Base-by-base conservation (phyloP, 2,113 vertebrate genomes). In the Protobothrops flavoviridis region DNA sequence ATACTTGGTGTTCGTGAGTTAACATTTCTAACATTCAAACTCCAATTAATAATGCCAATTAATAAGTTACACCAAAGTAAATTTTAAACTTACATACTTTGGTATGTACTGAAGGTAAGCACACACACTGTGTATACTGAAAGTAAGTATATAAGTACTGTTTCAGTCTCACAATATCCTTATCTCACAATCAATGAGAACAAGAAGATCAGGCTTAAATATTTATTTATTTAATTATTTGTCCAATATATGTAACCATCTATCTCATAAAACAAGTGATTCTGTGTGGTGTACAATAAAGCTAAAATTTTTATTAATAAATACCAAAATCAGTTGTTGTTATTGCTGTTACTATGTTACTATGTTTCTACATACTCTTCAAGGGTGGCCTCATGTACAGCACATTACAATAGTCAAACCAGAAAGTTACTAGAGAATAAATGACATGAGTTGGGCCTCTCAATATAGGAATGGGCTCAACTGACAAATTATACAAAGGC, bases 11-110 rank as follows among this genome's bases (percentile, higher is more conserved):
- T 0, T 10, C 90, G 64, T 57, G 24, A 94, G 23, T 95, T 95
- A 95, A 91, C 4, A 6, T 93, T 91, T 81, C 2, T 81, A 90
- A 45, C 81, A 95, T 93, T 94, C 26, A 88, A 91, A 89, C 74
- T 69, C 55, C 20, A 94, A 2, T 1, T 45, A 85, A 61, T 85
- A 91, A 91, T 57, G 56, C 20, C 69, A 95, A 94, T 90, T 93
- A 94, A 52, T 43, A 92, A 4, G 64, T 0, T 57, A 0, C 88
- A 94, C 92, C 90, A 90, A 1, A 90, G 91, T 95, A 93, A 87
- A 89, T 45, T 1, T 74, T 24, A 57, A 50, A 92, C 55, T 0
- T 2, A 39, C 94, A 91, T 21, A 17, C 3, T 86, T 57, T 88
- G 55, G 1, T 89, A 43, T 92, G 45, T 69, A 90, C 90, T 53